Percentiles rank a stretch among this genome's conserved stretches.
Evolutionary conservation across 1,140 invertebrate genomes (phyloP).

Genomic region (Cotesia typhae): DNA sequence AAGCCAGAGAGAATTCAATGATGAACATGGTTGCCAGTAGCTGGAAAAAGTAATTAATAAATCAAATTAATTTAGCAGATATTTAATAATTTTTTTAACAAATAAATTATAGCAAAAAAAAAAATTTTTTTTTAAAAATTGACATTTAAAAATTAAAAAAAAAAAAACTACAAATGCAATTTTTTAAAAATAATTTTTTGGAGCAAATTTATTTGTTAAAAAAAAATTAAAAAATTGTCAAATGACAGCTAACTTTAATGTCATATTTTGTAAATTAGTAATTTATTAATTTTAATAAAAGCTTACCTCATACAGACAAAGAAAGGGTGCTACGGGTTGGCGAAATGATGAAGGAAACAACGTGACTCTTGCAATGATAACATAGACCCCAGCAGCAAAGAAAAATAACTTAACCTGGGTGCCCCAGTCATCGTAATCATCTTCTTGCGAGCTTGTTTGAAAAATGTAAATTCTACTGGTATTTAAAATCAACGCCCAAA

Average conservation of each 20-base stretch:
- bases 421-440: conserved; percentile 42
- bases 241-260: background rate
- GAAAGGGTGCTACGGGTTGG: conserved; percentile 38
- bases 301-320: conserved; percentile 51
- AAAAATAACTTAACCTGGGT: conserved; percentile 45
- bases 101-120: no score
- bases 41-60: conserved; percentile 37
- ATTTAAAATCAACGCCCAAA: conserved; percentile 40
- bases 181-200: no score
- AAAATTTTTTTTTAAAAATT: no score
- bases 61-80: no score
- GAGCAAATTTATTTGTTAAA: no score
- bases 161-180: no score
- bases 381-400: conserved; percentile 49
- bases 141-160: no score
- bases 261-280: background rate
- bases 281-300: conserved; percentile 14
- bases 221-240: background rate
- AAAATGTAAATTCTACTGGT: conserved; percentile 22
- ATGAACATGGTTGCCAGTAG: conserved; percentile 52
- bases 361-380: conserved; percentile 42
- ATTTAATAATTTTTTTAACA: no score
- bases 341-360: conserved; percentile 49
- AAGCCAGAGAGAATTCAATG: conserved; percentile 50
- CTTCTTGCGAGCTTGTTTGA: conserved; percentile 46